Conservation (phyloP, 1,140 invertebrate species). For the Tetragnatha versicolor region DNA sequence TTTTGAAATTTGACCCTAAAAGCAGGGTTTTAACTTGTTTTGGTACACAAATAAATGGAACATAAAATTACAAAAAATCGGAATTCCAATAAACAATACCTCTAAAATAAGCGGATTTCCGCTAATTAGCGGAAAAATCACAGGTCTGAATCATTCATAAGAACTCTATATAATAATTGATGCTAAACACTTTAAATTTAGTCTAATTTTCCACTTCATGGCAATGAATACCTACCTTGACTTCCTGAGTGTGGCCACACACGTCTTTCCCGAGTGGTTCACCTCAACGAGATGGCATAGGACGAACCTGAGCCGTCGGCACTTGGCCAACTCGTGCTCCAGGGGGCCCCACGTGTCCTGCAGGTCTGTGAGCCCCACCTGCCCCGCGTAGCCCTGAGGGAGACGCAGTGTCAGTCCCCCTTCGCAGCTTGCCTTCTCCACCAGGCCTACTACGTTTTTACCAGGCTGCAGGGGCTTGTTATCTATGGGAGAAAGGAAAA, state of each 20-base stretch:
- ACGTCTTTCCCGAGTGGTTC: neutral
- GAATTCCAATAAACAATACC: neutral
- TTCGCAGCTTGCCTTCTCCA: neutral
- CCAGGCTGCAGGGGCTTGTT: neutral
- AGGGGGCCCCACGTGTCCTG: neutral
- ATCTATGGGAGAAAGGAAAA: neutral
- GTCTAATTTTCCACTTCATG: too few species aligned
- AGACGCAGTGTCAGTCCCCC: neutral
- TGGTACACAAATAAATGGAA: too few species aligned
- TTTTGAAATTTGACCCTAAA: too few species aligned
- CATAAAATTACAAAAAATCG: neutral
- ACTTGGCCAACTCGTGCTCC: neutral
- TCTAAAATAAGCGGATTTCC: neutral
- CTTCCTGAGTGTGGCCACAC: neutral
- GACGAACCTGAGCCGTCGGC: neutral
- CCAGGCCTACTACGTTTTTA: neutral
- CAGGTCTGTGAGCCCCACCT: neutral
- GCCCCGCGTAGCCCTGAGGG: neutral
- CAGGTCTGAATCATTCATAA: neutral
- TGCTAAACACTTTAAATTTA: neutral
- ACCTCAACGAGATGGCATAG: constrained; percentile 1
- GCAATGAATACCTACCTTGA: neutral
- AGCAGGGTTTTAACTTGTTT: too few species aligned
- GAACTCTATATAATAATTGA: neutral
- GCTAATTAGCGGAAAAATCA: neutral